phyloP scores from a whole-genome alignment of 2,113 vertebrate genomes.

The Regulus satrapa region DNA sequence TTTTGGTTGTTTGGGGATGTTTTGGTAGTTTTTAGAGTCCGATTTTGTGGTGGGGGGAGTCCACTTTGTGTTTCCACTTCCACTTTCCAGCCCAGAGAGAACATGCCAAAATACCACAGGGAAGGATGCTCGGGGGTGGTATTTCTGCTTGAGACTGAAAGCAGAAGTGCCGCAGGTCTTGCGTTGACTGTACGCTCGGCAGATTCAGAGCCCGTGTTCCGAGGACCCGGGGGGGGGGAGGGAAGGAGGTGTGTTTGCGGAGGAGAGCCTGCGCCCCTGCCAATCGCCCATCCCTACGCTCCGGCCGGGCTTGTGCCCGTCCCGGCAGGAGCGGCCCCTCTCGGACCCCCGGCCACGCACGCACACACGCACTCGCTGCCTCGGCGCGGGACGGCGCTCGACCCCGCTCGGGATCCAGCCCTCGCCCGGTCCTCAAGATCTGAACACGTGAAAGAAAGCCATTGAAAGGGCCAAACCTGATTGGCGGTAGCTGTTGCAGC shows the following conservation, averaged over 20 bases:
- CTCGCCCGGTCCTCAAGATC: constrained; percentile 41
- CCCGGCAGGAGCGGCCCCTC: neutral
- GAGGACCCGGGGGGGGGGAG: neutral
- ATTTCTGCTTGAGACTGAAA: constrained; percentile 41
- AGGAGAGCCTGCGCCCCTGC: neutral
- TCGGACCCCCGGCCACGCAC: neutral
- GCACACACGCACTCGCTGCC: neutral
- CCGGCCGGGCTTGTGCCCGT: neutral
- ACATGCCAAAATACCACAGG: constrained; percentile 18
- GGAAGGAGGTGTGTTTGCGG: neutral
- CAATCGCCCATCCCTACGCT: constrained; percentile 17
- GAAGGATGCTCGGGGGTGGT: neutral
- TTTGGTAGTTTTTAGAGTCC: neutral
- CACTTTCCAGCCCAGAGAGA: constrained; percentile 30
- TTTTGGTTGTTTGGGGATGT: neutral
- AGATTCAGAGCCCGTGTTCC: neutral
- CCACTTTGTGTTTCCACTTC: neutral
- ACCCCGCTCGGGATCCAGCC: constrained; percentile 2
- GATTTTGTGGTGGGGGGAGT: neutral
- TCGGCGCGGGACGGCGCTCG: neutral
- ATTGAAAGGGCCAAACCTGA: constrained; percentile 96
- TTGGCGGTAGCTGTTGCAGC: constrained; percentile 92
- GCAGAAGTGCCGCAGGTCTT: constrained; percentile 18
- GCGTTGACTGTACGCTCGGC: accelerated
- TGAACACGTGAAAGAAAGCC: constrained; percentile 79